Base-by-base conservation (phyloP, 2,113 vertebrate species). In the Stigmatopora nigra region DNA sequence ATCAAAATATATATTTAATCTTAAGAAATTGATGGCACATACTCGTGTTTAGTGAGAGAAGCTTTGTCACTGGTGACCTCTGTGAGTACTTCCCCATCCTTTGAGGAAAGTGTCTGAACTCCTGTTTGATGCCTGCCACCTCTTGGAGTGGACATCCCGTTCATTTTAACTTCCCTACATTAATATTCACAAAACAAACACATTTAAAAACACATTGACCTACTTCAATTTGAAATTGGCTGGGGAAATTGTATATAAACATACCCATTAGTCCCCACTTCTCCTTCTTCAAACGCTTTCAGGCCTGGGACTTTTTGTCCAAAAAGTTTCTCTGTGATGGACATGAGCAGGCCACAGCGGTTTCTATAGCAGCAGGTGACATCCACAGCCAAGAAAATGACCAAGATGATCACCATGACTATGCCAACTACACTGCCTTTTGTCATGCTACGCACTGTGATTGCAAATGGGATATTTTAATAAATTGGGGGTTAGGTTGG, bases 311-410 rank as follows among this genome's bases (percentile, higher is more conserved):
- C 25, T 22, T 86, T 85, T 36, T 82, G 78, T 5, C 90, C 88
- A 70, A 91, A 87, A 16, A 93, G 12, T 55, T 90, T 91, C 8
- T 77, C 82, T 0, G 85, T 74, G 6, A 93, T 73, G 64, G 79
- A 83, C 86, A 91, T 91, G 58, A 93, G 83, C 38, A 93, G 76
- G 13, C 91, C 91, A 2, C 91, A 90, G 59, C 63, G 87, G 19
- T 90, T 91, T 63, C 76, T 90, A 49, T 90, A 91, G 80, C 90
- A 93, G 68, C 92, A 93, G 62, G 87, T 86, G 52, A 83, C 87
- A 45, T 93, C 92, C 5, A 92, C 86, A 0, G 75, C 82, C 10
- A 92, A 45, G 71, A 92, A 79, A 11, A 91, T 67, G 68, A 90
- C 20, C 70, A 93, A 57, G 71, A 93, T 88, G 66, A 92, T 82